A percentile compares a stretch with the other conserved stretches of the same genome.
These are phyloP conservation scores for Lasioglossum marginatum DNA, from an alignment of 2,888 invertebrate species.

Conservation along the genomic window DNA sequence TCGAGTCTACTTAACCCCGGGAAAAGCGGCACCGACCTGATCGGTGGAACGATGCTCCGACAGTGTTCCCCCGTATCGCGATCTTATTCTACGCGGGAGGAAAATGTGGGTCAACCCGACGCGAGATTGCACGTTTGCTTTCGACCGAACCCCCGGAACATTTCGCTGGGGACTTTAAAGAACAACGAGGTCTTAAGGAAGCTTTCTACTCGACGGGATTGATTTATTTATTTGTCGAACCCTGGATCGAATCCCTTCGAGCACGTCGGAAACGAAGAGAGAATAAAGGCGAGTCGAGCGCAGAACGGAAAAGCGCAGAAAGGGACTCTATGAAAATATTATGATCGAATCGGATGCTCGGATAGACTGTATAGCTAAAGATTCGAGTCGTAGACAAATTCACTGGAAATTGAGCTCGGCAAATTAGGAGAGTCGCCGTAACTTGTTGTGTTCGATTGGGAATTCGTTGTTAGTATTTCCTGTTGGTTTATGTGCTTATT, in stretches of 20 bases:
- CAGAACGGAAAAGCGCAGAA: background rate
- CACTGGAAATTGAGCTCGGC: background rate
- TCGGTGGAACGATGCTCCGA: constrained; percentile 30
- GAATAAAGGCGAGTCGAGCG: background rate
- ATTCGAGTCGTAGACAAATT: background rate
- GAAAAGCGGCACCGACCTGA: constrained; percentile 17
- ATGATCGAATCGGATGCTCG: background rate
- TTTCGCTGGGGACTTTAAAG: background rate
- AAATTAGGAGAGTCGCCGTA: too few relatives aligned
- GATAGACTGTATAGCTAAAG: background rate
- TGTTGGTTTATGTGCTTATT: background rate
- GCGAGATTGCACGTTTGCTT: background rate
- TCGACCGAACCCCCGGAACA: background rate
- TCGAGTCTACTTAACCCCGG: background rate
- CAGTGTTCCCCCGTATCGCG: constrained; percentile 17
- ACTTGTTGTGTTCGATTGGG: background rate
- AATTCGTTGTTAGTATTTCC: background rate
- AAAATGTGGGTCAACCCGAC: constrained; percentile 29
- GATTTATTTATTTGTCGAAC: constrained; percentile 7
- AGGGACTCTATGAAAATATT: background rate
- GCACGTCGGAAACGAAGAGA: background rate
- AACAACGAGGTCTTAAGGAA: background rate
- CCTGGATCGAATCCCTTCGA: background rate
- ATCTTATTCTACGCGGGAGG: background rate
- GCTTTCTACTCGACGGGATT: background rate